Percentiles rank a stretch among this genome's conserved stretches.
Conservation (phyloP, 2,888 invertebrate species). For the Ormyrus labotus region DNA sequence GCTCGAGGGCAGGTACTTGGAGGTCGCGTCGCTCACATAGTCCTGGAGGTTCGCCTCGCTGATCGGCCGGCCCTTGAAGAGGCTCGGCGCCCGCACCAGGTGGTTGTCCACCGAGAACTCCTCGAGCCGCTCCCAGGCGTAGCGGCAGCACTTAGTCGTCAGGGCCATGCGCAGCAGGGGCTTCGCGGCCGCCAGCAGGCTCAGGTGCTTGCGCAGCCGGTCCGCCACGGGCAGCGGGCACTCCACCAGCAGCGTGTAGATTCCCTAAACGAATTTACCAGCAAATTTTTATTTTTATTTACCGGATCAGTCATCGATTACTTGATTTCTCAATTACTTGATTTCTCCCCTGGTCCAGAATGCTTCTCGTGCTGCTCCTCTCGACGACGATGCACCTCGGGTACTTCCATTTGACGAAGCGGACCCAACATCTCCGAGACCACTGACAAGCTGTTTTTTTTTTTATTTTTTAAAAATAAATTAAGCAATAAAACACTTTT, state of each 20-base stretch:
- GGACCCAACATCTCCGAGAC: constrained; percentile 67
- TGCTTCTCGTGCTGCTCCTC: constrained; percentile 67
- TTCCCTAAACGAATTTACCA: constrained; percentile 62
- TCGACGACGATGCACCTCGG: constrained; percentile 68
- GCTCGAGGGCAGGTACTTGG: constrained; percentile 85
- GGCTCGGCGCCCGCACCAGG: constrained; percentile 80
- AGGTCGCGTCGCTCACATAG: constrained; percentile 86
- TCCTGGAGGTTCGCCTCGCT: constrained; percentile 88
- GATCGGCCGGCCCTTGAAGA: constrained; percentile 83
- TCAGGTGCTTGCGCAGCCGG: constrained; percentile 65
- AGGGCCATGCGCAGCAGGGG: constrained; percentile 83
- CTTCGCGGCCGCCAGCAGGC: constrained; percentile 64
- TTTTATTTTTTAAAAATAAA: too few species aligned
- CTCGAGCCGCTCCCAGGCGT: constrained; percentile 83
- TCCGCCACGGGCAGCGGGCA: constrained; percentile 65
- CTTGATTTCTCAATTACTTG: constrained; percentile 63
- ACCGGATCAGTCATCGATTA: too few species aligned
- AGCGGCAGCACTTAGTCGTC: constrained; percentile 86
- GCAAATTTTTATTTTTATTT: too few species aligned
- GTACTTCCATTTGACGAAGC: constrained; percentile 70
- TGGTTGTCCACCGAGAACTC: constrained; percentile 84
- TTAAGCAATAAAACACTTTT: too few species aligned
- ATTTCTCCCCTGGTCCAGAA: constrained; percentile 71
- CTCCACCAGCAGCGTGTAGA: constrained; percentile 70
- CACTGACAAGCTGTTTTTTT: constrained; percentile 66